Conservation (phyloP, 2,888 invertebrate species). For the Microctonus brassicae region DNA sequence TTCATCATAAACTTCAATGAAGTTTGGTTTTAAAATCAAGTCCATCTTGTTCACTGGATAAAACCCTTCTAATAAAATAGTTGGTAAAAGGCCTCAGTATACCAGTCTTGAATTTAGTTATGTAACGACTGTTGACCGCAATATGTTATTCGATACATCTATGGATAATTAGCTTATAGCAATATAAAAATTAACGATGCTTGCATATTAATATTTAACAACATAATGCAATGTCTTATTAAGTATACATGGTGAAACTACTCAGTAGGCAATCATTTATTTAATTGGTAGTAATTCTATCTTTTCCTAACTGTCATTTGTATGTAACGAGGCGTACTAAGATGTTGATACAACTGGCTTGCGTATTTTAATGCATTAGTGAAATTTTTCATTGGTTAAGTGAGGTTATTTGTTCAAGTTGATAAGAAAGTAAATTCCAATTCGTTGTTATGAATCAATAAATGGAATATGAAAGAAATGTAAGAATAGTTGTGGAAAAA, state of each 20-base stretch:
- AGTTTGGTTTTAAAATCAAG: constrained; percentile 32
- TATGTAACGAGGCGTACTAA: not conserved
- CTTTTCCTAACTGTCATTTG: not conserved
- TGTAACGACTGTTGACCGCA: constrained; percentile 40
- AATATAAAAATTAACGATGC: not conserved
- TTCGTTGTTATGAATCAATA: too few relatives aligned
- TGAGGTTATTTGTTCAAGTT: not conserved
- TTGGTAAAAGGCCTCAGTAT: constrained; percentile 35
- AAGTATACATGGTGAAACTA: too few relatives aligned
- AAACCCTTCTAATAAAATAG: constrained; percentile 47
- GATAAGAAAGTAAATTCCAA: not conserved
- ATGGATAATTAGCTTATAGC: not conserved
- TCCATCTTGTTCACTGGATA: constrained; percentile 30
- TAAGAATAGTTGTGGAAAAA: too few relatives aligned
- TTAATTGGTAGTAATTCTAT: not conserved
- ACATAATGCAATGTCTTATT: not conserved
- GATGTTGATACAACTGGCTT: not conserved
- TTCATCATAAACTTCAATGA: constrained; percentile 58
- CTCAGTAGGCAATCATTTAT: not conserved
- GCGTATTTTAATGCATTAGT: not conserved
- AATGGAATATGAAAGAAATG: too few relatives aligned
- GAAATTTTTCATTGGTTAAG: not conserved
- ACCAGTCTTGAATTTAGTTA: constrained; percentile 37
- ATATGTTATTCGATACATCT: constrained; percentile 3
- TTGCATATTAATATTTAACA: not conserved